phyloP scores from a whole-genome alignment of 1,140 invertebrate genomes.

The Thaumetopoea pityocampa region DNA sequence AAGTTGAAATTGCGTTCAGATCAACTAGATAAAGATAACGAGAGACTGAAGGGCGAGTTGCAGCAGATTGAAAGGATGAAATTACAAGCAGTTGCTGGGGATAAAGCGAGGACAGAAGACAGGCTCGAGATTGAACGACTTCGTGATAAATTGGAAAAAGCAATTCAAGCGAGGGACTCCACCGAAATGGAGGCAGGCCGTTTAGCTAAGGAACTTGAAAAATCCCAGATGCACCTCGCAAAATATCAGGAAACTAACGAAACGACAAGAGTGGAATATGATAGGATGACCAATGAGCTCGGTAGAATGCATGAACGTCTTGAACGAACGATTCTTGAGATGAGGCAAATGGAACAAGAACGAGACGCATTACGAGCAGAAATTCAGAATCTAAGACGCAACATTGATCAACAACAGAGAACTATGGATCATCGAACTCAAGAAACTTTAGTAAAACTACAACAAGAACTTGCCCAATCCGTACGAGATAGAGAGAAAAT shows the following conservation, averaged over 20 bases:
- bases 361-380: slow-evolving; percentile 82
- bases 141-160: slow-evolving; percentile 91
- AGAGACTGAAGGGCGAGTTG: slow-evolving; percentile 82
- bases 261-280: slow-evolving; percentile 87
- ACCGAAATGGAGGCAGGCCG: slow-evolving; percentile 90
- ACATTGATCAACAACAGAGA: slow-evolving; percentile 81
- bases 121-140: slow-evolving; percentile 86
- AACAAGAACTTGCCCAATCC: slow-evolving; percentile 83
- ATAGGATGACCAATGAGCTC: slow-evolving; percentile 87
- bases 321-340: slow-evolving; percentile 81
- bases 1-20: slow-evolving; percentile 84
- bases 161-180: slow-evolving; percentile 84
- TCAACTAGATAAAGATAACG: slow-evolving; percentile 84
- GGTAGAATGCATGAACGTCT: slow-evolving; percentile 86
- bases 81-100: slow-evolving; percentile 77
- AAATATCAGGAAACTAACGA: slow-evolving; percentile 90
- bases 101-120: slow-evolving; percentile 79
- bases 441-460: slow-evolving; percentile 79
- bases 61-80: slow-evolving; percentile 82
- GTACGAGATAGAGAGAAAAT: slow-evolving; percentile 84
- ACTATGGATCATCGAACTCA: slow-evolving; percentile 79
- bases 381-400: slow-evolving; percentile 79
- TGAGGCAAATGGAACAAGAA: slow-evolving; percentile 81
- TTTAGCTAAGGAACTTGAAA: slow-evolving; percentile 90
- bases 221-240: slow-evolving; percentile 86